A percentile compares a stretch with the other conserved stretches of the same genome.
phyloP scores from a whole-genome alignment of 2,888 invertebrate species.

The Trichogramma evanescens region DNA sequence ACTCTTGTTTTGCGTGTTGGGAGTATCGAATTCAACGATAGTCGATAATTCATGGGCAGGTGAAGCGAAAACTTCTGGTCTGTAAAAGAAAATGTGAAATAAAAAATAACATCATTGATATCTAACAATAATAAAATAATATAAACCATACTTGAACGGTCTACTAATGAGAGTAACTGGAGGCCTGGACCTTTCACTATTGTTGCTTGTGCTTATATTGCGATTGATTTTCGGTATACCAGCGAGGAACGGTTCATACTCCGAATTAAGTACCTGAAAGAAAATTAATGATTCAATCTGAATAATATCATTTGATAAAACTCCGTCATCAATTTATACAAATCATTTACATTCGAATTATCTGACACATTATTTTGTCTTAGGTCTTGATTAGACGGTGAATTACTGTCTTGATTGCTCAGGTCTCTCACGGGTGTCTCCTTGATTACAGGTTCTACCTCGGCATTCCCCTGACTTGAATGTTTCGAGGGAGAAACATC shows the following conservation, averaged over 20 bases:
- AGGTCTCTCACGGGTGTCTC: no score
- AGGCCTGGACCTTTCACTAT: conserved; percentile 30
- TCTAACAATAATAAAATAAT: neutral
- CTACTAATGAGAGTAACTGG: conserved; percentile 35
- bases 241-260: conserved; percentile 32
- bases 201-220: conserved; percentile 9
- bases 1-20: conserved; percentile 50
- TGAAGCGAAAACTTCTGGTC: conserved; percentile 10
- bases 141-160: conserved; percentile 30
- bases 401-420: no score
- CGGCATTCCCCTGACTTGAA: conserved; percentile 9
- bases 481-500: conserved; percentile 19
- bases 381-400: no score
- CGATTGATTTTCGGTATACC: conserved; percentile 33
- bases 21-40: conserved; percentile 63
- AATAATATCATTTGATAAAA: neutral
- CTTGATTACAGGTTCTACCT: no score
- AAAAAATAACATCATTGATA: neutral
- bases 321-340: no score
- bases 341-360: neutral
- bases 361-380: neutral
- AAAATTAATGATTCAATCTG: neutral
- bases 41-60: conserved; percentile 58
- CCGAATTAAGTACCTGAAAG: conserved; percentile 22
- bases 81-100: neutral